Base-by-base conservation (phyloP, 2,888 invertebrate species). In the Cephus runcator region DNA sequence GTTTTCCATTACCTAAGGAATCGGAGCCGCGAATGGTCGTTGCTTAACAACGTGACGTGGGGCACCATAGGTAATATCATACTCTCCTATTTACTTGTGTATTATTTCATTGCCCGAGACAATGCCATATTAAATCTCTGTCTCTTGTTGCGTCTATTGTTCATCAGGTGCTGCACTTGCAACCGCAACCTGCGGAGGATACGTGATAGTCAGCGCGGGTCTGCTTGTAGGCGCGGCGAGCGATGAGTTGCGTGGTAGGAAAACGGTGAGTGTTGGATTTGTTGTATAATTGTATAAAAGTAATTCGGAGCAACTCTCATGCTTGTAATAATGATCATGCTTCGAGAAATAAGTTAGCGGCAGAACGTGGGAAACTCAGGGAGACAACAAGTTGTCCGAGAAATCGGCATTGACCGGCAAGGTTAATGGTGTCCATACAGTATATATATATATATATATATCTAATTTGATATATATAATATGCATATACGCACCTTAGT, bases 31-130 rank as follows among this genome's bases (percentile, higher is more conserved):
- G 96, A 96, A 92, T 96, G 96, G 96, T 94, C 95, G 68, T 93
- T 96, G 40, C 92, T 96, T 81, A 95, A 94, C 85, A 96, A 95
- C 74, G 94, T 96, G 83, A 95, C 96, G 0, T 95, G 96, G 95
- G 95, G 95, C 87, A 93, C 93, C 35, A 93, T 95, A 69, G 96
- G 96, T 90, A 86, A 78, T 71, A 15, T 23, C 56, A 56, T 6
- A 56, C 23, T 23, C 56, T 56, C 56, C 23, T 56, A 56, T 56
- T 56, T 56, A 56, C 56, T 23, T 56, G 9, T 23, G 23, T 1
- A 23, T 56, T 23, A 23, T 56, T 23, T 9, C 56, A 56, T 56
- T 2, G 56, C 56, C 2, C 2, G 0, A 56, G 23, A 56, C 56
- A 56, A 56, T 56, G 56, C 15, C 56, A 9, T 23, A 56, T 56